phyloP scores from a whole-genome alignment of 2,113 vertebrate genomes.

The Lampris incognitus region DNA sequence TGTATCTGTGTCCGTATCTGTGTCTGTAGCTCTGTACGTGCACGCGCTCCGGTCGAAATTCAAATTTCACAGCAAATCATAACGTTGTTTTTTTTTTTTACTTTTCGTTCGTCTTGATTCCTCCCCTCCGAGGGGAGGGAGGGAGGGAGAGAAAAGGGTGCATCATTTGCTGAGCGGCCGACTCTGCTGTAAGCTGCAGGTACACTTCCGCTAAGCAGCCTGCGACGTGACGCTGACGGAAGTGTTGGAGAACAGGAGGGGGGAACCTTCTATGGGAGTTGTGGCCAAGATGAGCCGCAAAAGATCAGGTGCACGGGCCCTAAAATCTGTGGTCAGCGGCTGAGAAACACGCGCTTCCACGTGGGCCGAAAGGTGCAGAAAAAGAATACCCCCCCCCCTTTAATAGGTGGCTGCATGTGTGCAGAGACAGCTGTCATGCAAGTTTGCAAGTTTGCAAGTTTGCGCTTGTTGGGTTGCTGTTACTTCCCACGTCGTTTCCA shows the following conservation, averaged over 20 bases:
- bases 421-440: too few species aligned
- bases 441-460: too few species aligned
- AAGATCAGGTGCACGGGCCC: slow-evolving; percentile 61
- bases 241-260: slow-evolving; percentile 78
- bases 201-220: slow-evolving; percentile 78
- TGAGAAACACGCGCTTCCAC: slow-evolving; percentile 48
- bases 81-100: neutral
- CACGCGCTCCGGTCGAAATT: neutral
- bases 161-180: slow-evolving; percentile 73
- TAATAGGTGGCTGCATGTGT: too few species aligned
- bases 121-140: too few species aligned
- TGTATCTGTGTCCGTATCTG: too few species aligned
- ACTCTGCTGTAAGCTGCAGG: slow-evolving; percentile 71
- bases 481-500: too few species aligned
- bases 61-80: neutral
- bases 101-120: too few species aligned
- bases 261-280: slow-evolving; percentile 82
- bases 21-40: too few species aligned
- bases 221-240: slow-evolving; percentile 86
- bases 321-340: slow-evolving; percentile 41
- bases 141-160: slow-evolving; percentile 37
- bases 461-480: too few species aligned
- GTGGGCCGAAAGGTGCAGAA: too few species aligned
- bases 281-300: slow-evolving; percentile 68
- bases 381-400: too few species aligned